Conservation (phyloP, 2,797 vertebrate species). For the Crocodylus rhombifer region DNA sequence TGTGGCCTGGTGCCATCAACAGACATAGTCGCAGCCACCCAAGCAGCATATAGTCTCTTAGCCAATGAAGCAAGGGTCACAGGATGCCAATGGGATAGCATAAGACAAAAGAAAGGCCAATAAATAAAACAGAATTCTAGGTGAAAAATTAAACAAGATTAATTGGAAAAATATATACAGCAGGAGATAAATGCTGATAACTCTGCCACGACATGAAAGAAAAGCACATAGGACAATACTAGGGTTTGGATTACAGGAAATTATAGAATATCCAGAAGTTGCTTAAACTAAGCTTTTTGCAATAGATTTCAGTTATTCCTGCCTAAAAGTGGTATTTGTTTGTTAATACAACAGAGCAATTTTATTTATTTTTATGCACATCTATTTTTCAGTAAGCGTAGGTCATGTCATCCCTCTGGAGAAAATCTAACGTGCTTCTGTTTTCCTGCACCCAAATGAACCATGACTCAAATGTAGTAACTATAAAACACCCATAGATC, state of each 20-base stretch:
- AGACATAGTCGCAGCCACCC: rapidly evolving
- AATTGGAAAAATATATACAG: too few species aligned
- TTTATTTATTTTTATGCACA: constrained; percentile 53
- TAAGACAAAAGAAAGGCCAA: background rate
- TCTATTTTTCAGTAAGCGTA: constrained; percentile 13
- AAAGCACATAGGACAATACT: background rate
- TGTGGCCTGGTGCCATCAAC: background rate
- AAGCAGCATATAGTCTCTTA: background rate
- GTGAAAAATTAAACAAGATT: constrained; percentile 20
- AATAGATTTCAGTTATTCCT: background rate
- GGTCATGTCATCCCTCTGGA: constrained; percentile 56
- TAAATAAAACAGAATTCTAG: background rate
- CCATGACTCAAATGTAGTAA: background rate
- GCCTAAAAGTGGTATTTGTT: background rate
- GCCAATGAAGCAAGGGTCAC: constrained; percentile 44
- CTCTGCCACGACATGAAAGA: too few species aligned
- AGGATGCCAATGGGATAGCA: background rate
- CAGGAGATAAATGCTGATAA: too few species aligned
- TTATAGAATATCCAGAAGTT: background rate
- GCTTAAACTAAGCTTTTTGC: background rate
- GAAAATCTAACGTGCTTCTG: constrained; percentile 49
- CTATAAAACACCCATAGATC: constrained; percentile 64
- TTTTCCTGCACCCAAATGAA: constrained; percentile 47
- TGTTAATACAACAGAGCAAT: background rate
- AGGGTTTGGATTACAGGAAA: background rate